Conservation (phyloP, 1,140 invertebrate genomes). For the Orchestia grillus region DNA sequence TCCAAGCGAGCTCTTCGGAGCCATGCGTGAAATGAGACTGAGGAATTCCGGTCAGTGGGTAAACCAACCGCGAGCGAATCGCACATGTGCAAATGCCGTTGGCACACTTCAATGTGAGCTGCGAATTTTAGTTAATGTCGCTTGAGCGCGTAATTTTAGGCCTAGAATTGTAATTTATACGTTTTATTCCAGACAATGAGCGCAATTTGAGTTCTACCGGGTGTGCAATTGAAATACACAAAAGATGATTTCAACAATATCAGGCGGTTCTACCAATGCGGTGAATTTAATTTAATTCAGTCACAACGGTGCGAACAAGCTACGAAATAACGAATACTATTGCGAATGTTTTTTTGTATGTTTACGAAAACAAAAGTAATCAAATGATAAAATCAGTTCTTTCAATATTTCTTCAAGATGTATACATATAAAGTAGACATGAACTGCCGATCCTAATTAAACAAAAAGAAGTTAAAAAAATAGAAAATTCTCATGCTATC, state of each 20-base stretch:
- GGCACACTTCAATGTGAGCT: neutral
- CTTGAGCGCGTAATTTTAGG: no score
- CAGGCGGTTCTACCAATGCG: neutral
- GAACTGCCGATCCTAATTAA: neutral
- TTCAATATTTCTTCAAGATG: neutral
- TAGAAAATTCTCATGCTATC: neutral
- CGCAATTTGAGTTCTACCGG: neutral
- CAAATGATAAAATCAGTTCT: neutral
- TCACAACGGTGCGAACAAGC: neutral
- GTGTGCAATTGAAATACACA: neutral
- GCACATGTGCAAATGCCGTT: neutral
- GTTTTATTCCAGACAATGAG: neutral
- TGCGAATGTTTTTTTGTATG: neutral
- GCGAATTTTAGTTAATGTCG: neutral
- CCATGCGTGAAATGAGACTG: neutral
- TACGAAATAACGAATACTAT: neutral
- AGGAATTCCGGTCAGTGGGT: neutral
- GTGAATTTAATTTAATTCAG: neutral
- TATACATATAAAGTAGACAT: neutral
- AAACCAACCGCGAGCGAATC: neutral
- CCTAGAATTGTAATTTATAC: neutral
- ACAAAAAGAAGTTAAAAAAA: neutral
- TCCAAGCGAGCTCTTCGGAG: neutral
- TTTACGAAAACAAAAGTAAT: neutral
- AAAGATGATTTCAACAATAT: neutral